Percentiles rank a stretch among this genome's conserved stretches.
These are phyloP conservation scores for Mormyrus proboscirostris DNA, from an alignment of 2,797 vertebrate genomes.

Conservation along the genomic window DNA sequence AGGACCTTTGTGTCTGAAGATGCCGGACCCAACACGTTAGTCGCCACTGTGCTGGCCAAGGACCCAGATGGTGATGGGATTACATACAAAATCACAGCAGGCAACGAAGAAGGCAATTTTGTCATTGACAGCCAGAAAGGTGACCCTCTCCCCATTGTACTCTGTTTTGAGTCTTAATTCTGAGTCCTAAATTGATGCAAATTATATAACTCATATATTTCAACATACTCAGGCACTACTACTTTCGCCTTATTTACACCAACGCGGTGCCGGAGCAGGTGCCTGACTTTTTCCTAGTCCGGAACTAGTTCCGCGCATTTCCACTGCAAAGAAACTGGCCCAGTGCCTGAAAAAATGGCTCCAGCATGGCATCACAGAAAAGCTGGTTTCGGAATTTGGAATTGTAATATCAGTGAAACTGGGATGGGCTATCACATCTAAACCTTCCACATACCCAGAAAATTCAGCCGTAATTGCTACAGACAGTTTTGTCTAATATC, in stretches of 20 bases:
- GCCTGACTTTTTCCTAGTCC: neutral
- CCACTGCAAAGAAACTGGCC: neutral
- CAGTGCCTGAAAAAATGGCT: neutral
- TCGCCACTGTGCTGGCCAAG: constrained; percentile 77
- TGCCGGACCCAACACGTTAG: constrained; percentile 77
- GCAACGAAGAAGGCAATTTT: constrained; percentile 79
- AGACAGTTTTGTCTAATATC: neutral
- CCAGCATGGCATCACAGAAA: neutral
- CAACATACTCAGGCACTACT: neutral
- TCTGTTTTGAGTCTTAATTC: neutral
- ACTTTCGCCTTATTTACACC: neutral
- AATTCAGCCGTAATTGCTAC: neutral
- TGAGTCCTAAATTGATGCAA: neutral
- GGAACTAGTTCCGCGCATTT: neutral
- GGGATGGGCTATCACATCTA: neutral
- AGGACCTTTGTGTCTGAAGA: constrained; percentile 84
- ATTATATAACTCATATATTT: neutral
- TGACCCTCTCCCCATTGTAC: constrained; percentile 37
- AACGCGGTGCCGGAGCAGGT: neutral
- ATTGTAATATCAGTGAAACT: neutral
- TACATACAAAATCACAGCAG: constrained; percentile 69
- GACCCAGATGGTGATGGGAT: constrained; percentile 83
- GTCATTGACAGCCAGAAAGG: constrained; percentile 83
- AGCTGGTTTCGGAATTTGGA: neutral
- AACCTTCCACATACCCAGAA: neutral